Percentiles rank a stretch among this genome's conserved stretches.
Evolutionary conservation across 2,888 invertebrate species (phyloP).

Genomic region (Monochamus alternatus): DNA sequence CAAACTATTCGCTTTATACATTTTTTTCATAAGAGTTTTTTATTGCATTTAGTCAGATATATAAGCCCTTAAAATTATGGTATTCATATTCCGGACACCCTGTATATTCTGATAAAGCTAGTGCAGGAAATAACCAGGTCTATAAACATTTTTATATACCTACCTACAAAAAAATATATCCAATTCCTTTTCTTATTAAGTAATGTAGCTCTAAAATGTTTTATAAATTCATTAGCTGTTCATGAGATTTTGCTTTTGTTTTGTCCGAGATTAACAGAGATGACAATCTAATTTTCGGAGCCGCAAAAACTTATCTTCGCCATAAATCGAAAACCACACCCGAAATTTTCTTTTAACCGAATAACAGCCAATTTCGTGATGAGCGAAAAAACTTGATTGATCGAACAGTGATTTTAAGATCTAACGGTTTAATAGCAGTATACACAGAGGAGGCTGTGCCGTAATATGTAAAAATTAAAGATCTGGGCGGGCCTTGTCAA

Average conservation of each 20-base stretch:
- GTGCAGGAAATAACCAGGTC: too few relatives aligned
- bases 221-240: slow-evolving; percentile 1
- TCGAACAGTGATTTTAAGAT: slow-evolving; percentile 49
- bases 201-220: background rate
- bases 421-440: slow-evolving; percentile 60
- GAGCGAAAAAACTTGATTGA: slow-evolving; percentile 55
- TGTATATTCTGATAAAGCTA: too few relatives aligned
- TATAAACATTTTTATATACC: too few relatives aligned
- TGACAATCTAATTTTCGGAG: slow-evolving; percentile 10
- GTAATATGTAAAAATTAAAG: slow-evolving; percentile 57
- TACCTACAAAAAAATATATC: too few relatives aligned
- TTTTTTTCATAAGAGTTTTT: too few relatives aligned
- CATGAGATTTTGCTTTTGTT: slow-evolving; percentile 13
- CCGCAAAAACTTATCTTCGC: slow-evolving; percentile 12
- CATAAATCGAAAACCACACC: slow-evolving; percentile 27
- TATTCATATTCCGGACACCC: too few relatives aligned
- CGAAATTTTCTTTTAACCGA: slow-evolving; percentile 18
- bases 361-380: slow-evolving; percentile 45
- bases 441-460: slow-evolving; percentile 51
- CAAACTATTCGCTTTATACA: too few relatives aligned
- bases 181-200: too few relatives aligned
- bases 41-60: too few relatives aligned
- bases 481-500: slow-evolving; percentile 59
- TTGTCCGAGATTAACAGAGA: background rate
- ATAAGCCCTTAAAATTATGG: too few relatives aligned